These are phyloP conservation scores for Peromyscus aztecus DNA, from an alignment of 2,797 vertebrate species.

Conservation along the genomic window DNA sequence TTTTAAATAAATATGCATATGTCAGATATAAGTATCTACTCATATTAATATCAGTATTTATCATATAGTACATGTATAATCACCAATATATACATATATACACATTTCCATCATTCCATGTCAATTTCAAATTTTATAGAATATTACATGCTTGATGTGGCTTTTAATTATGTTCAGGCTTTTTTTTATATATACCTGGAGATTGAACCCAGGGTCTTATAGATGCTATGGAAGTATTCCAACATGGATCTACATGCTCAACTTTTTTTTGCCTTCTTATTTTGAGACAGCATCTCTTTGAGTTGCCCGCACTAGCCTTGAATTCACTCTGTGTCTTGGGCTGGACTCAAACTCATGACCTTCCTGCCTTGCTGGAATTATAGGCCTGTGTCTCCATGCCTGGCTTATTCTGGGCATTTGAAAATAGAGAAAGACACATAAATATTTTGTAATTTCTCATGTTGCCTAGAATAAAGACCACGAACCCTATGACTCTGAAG, in stretches of 20 bases:
- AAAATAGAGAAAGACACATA: not conserved
- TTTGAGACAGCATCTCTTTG: not conserved
- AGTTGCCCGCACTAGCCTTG: not conserved
- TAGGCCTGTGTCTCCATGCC: not conserved
- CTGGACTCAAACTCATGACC: not conserved
- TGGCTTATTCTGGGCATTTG: not conserved
- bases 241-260: too few relatives aligned
- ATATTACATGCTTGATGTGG: not conserved
- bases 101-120: not conserved
- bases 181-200: not conserved
- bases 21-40: not conserved
- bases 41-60: not conserved
- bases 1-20: not conserved
- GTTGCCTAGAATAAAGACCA: not conserved
- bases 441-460: not conserved
- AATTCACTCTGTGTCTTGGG: not conserved
- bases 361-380: not conserved
- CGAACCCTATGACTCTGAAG: not conserved
- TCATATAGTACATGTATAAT: not conserved
- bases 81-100: not conserved
- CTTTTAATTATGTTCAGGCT: not conserved
- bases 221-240: not conserved
- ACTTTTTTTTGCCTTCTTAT: not conserved
- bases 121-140: not conserved
- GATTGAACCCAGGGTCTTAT: not conserved